Evolutionary conservation across 2,888 invertebrate species (phyloP).

Genomic region (Podabrus alpinus): DNA sequence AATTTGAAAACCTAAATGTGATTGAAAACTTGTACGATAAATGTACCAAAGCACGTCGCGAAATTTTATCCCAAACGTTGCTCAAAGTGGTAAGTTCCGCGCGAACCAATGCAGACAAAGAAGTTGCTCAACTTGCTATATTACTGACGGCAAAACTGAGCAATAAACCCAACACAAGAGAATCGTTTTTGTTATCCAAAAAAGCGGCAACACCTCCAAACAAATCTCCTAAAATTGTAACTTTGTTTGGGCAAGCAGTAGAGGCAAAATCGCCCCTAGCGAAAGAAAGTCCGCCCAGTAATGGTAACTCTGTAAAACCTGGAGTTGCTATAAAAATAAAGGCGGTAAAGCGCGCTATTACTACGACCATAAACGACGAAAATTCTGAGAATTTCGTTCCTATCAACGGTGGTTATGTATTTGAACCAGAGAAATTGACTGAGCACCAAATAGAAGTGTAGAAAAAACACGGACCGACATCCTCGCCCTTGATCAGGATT

Average conservation of each 20-base stretch:
- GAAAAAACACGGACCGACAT: constrained; percentile 73
- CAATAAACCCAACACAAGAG: not conserved
- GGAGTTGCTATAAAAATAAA: not conserved
- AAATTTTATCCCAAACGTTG: not conserved
- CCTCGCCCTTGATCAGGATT: constrained; percentile 81
- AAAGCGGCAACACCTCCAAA: not conserved
- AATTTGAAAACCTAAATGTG: not conserved
- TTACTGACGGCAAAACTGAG: not conserved
- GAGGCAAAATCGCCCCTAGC: not conserved
- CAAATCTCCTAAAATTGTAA: not conserved
- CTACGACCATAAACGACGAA: constrained; percentile 53
- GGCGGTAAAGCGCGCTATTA: not conserved
- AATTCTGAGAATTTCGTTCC: constrained; percentile 61
- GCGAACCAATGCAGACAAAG: not conserved
- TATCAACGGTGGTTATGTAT: constrained; percentile 70
- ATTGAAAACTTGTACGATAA: not conserved
- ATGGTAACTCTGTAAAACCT: not conserved
- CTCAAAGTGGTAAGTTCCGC: constrained; percentile 4
- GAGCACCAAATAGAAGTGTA: constrained; percentile 79
- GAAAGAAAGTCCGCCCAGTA: not conserved
- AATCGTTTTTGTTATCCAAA: not conserved
- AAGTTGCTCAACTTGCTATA: not conserved
- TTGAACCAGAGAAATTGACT: constrained; percentile 71
- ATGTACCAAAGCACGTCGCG: not conserved
- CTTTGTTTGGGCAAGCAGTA: not conserved